A percentile compares a stretch with the other conserved stretches of the same genome.
These are phyloP conservation scores for Meghimatium bilineatum DNA, from an alignment of 2,888 invertebrate species.

Conservation along the genomic window DNA sequence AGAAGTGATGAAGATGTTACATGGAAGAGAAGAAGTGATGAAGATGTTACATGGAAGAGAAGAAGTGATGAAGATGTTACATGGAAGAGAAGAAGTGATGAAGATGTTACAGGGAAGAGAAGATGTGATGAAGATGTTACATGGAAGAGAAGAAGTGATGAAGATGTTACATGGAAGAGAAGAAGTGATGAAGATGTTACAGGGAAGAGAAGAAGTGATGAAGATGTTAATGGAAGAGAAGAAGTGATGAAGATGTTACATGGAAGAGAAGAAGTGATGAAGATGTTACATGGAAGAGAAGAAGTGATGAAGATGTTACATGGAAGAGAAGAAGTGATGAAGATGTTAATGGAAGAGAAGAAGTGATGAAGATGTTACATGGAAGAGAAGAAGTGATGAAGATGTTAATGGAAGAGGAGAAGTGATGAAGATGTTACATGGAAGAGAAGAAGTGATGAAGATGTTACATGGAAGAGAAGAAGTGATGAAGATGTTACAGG, in stretches of 20 bases:
- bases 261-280: not conserved
- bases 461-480: not conserved
- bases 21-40: not conserved
- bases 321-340: too few relatives aligned
- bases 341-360: too few relatives aligned
- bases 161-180: too few relatives aligned
- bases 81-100: too few relatives aligned
- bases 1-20: not conserved
- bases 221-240: not conserved
- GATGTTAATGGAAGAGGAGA: not conserved
- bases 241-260: not conserved
- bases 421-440: too few relatives aligned
- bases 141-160: not conserved
- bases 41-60: too few relatives aligned
- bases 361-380: too few relatives aligned
- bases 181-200: not conserved
- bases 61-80: too few relatives aligned
- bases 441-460: not conserved
- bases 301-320: not conserved
- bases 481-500: not conserved
- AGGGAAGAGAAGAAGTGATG: not conserved
- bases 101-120: too few relatives aligned
- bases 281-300: not conserved
- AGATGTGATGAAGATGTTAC: not conserved
- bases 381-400: not conserved